Percentiles rank a stretch among this genome's conserved stretches.
These are phyloP conservation scores for Drosophila putrida DNA, from an alignment of 2,888 invertebrate species.

Conservation along the genomic window DNA sequence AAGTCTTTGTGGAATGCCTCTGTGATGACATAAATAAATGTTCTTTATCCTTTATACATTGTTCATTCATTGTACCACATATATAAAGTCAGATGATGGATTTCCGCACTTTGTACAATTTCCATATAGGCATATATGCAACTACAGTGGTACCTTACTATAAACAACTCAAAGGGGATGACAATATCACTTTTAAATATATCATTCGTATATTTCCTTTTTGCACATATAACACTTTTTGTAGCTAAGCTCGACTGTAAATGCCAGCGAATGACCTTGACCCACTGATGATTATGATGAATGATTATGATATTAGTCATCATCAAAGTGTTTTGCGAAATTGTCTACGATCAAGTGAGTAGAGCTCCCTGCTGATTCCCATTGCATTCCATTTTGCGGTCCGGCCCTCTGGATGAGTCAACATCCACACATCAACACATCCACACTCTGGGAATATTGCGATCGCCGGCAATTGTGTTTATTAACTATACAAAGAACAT, in stretches of 20 bases:
- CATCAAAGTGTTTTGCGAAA: constrained; percentile 13
- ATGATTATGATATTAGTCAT: constrained; percentile 10
- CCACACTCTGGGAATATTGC: constrained; percentile 1
- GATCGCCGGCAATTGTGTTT: constrained; percentile 12
- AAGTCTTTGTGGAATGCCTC: not conserved
- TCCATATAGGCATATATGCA: not conserved
- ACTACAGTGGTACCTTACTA: not conserved
- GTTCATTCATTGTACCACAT: constrained; percentile 4
- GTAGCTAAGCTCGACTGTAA: not conserved
- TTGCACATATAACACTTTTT: not conserved
- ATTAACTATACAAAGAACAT: constrained; percentile 10
- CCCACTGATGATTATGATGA: constrained; percentile 5
- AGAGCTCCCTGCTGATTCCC: not conserved
- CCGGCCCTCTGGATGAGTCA: constrained; percentile 14
- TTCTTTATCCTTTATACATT: constrained; percentile 20
- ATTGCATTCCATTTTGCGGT: constrained; percentile 11
- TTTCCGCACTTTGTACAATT: constrained; percentile 4
- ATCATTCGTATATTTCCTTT: too few species aligned
- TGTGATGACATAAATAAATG: constrained; percentile 21
- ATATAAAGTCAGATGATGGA: constrained; percentile 9
- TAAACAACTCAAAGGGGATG: not conserved
- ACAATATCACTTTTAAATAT: too few species aligned
- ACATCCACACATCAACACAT: not conserved
- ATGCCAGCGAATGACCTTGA: constrained; percentile 10
- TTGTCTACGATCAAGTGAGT: not conserved